Percentiles rank a stretch among this genome's conserved stretches.
Evolutionary conservation across 2,888 invertebrate genomes (phyloP).

Genomic region (Lutraria lutraria): DNA sequence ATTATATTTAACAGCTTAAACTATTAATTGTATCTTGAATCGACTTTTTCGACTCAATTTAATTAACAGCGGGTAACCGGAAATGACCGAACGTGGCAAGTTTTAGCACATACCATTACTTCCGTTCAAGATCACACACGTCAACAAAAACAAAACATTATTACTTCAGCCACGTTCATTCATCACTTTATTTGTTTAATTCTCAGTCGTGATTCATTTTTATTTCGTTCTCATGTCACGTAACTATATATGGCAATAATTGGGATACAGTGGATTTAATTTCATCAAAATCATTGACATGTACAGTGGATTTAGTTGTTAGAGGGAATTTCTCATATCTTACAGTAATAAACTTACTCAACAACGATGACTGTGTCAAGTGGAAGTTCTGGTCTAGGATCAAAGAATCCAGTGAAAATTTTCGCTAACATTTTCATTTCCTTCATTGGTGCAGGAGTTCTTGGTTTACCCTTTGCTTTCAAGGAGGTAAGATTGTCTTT

Average conservation of each 20-base stretch:
- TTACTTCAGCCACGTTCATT: background rate
- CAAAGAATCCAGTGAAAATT: slow-evolving; percentile 84
- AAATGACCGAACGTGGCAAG: no score
- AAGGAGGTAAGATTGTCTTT: slow-evolving; percentile 84
- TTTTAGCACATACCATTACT: background rate
- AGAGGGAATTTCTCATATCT: background rate
- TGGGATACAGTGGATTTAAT: background rate
- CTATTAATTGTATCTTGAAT: no score
- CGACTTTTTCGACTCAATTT: no score
- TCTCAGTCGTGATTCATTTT: background rate
- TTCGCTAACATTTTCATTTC: slow-evolving; percentile 87
- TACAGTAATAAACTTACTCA: background rate
- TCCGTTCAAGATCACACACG: background rate
- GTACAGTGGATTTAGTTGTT: background rate
- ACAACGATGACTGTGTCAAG: slow-evolving; percentile 66
- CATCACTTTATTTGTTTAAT: background rate
- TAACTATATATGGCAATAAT: background rate
- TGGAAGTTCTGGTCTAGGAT: slow-evolving; percentile 70
- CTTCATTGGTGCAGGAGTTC: slow-evolving; percentile 87
- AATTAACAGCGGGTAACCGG: no score
- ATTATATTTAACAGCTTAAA: no score
- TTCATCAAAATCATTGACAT: no score
- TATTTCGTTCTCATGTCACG: background rate
- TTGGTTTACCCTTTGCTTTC: slow-evolving; percentile 87
- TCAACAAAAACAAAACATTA: slow-evolving; percentile 6